A percentile compares a stretch with the other conserved stretches of the same genome.
Evolutionary conservation across 2,113 vertebrate species (phyloP).

Genomic region (Eublepharis macularius): DNA sequence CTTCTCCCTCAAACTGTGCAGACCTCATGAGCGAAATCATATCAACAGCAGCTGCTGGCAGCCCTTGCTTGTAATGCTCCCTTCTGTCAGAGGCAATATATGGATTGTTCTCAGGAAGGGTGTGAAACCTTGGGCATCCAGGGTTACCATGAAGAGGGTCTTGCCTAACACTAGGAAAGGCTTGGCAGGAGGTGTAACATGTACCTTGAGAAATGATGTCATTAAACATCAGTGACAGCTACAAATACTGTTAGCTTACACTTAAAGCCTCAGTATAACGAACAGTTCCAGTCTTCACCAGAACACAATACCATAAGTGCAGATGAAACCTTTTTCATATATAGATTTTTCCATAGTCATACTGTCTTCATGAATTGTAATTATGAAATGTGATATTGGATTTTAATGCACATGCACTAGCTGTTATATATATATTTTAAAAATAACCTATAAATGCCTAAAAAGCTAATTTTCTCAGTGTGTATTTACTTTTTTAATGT

Average conservation of each 20-base stretch:
- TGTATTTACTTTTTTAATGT: neutral
- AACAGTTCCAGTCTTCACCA: constrained; percentile 1
- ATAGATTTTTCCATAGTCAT: neutral
- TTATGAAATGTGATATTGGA: neutral
- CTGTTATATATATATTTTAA: neutral
- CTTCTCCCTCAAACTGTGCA: neutral
- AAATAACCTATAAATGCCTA: neutral
- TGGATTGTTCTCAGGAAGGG: neutral
- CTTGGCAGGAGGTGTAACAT: neutral
- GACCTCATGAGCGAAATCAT: neutral
- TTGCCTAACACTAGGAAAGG: neutral
- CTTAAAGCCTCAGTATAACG: neutral
- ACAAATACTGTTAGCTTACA: neutral
- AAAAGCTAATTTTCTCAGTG: neutral
- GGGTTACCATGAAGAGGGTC: neutral
- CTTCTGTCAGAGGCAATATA: neutral
- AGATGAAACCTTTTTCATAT: neutral
- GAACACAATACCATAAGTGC: neutral
- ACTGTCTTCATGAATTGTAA: neutral
- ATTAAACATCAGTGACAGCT: neutral
- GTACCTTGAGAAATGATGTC: neutral
- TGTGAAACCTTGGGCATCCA: neutral
- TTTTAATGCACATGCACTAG: neutral
- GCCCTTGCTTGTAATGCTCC: neutral
- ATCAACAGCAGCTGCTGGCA: neutral